phyloP scores from a whole-genome alignment of 2,888 invertebrate species.

The Blomia tropicalis region DNA sequence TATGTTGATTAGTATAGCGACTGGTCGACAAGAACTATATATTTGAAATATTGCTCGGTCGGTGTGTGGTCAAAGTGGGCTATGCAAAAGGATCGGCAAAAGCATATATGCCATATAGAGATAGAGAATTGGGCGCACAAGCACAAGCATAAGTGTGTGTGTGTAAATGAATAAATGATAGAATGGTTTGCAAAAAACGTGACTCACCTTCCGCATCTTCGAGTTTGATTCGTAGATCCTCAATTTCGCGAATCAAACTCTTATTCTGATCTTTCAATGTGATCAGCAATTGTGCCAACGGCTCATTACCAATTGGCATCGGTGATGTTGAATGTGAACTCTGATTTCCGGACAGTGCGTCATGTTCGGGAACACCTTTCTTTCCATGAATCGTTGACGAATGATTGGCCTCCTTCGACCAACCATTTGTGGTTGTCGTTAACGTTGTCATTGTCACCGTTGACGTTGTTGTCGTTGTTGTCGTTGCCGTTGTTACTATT shows the following conservation, averaged over 20 bases:
- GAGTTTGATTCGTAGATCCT: slow-evolving; percentile 53
- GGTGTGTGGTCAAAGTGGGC: too few species aligned
- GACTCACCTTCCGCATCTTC: slow-evolving; percentile 37
- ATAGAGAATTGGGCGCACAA: too few species aligned
- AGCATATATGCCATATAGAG: too few species aligned
- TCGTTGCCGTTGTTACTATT: not conserved
- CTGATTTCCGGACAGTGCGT: not conserved
- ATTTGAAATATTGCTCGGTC: too few species aligned
- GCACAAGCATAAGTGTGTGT: too few species aligned
- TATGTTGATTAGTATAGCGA: too few species aligned
- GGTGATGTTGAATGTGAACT: not conserved
- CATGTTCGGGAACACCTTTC: not conserved
- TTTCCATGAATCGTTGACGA: not conserved
- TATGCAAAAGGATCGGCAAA: too few species aligned
- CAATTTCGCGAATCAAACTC: slow-evolving; percentile 46
- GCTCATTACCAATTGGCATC: not conserved
- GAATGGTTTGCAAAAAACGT: not conserved
- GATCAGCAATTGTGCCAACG: slow-evolving; percentile 30
- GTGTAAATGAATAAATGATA: not conserved
- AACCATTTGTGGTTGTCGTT: not conserved
- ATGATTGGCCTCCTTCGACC: not conserved
- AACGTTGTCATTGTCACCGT: not conserved
- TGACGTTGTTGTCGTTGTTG: not conserved
- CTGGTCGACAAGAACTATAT: too few species aligned
- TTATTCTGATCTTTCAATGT: slow-evolving; percentile 44